phyloP scores from a whole-genome alignment of 2,888 invertebrate genomes.

The Eupsilia transversa region DNA sequence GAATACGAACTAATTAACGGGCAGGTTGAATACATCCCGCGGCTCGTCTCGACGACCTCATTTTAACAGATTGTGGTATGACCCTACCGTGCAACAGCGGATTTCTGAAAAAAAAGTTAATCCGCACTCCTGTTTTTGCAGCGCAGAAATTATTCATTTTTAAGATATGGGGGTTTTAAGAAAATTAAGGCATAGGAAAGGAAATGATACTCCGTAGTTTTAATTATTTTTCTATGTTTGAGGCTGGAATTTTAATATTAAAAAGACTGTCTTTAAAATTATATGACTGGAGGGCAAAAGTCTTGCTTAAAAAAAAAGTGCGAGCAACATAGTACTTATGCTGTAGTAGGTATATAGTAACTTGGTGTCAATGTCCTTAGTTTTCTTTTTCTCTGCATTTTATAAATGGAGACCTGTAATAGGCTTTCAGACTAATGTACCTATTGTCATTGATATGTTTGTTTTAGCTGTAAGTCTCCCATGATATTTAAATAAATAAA shows the following conservation, averaged over 20 bases:
- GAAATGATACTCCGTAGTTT: background rate
- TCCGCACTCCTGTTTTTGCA: constrained; percentile 37
- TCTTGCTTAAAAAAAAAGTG: background rate
- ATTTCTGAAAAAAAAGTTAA: constrained; percentile 44
- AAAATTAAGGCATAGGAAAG: background rate
- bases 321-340: too few species aligned
- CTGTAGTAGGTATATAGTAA: too few species aligned
- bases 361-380: too few species aligned
- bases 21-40: constrained; percentile 67
- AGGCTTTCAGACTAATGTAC: too few species aligned
- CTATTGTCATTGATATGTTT: too few species aligned
- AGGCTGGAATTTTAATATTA: background rate
- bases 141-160: constrained; percentile 30
- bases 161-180: background rate
- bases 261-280: background rate
- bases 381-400: too few species aligned
- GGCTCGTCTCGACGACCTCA: constrained; percentile 66
- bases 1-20: constrained; percentile 73
- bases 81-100: constrained; percentile 28
- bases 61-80: constrained; percentile 63
- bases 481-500: too few species aligned
- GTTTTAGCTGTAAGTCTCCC: too few species aligned
- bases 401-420: too few species aligned
- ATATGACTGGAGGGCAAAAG: background rate
- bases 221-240: background rate